Base-by-base conservation (phyloP, 2,888 invertebrate genomes). In the Cataglyphis livida region DNA sequence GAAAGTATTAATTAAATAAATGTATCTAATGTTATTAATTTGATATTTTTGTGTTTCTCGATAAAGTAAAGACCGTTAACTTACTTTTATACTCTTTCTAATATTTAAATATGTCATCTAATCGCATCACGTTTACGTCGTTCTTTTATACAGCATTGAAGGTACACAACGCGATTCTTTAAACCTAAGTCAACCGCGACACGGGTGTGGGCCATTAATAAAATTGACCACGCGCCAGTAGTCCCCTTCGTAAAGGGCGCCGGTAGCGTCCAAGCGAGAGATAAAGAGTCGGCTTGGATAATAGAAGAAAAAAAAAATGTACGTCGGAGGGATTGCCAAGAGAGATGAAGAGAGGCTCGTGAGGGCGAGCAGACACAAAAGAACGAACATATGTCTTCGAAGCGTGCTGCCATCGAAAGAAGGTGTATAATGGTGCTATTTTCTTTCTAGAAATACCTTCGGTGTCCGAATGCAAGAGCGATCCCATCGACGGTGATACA, bases 141-240 rank as follows among this genome's bases (percentile, higher is more conserved):
- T 59, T 41, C 35, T 41, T 66, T 66, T 65, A 59, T 66, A 32
- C 32, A n/a, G 18, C 28, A 44, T 59, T 35, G 21, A 15, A 41
- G 32, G 44, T 48, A 12, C 81, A 18, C 65, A 48, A 44, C 44
- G 35, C 38, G 25, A 65, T 65, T 48, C 32, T 78, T 48, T 32
- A 18, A 38, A 62, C 51, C 28, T 35, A 54, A 81, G 54, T 48
- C 41, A 57, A 48, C 78, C 38, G 28, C 57, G 82, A 70, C 85
- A 82, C 83, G 84, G 76, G 88, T 84, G 82, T 84, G 71, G 83
- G 83, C 90, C 91, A 91, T 92, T 90, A 90, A 91, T 89, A 88
- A 86, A 89, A 90, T 90, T 89, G 90, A 90, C 87, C 92, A 92
- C 90, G 91, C 89, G 91, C 84, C 90, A 85, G 74, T 89, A 87